These are phyloP conservation scores for Heliconius sara DNA, from an alignment of 2,888 invertebrate genomes.

Conservation along the genomic window DNA sequence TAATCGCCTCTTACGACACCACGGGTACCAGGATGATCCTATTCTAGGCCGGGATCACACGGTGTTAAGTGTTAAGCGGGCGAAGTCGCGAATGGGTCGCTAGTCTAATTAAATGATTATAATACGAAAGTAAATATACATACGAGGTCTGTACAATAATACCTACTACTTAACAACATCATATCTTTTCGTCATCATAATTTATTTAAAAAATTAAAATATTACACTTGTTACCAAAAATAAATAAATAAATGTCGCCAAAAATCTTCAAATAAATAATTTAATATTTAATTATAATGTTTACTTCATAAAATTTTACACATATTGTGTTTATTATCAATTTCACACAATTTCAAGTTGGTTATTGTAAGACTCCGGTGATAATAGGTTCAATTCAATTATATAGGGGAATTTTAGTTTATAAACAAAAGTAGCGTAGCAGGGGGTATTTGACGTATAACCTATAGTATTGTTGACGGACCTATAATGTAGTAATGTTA, in stretches of 20 bases:
- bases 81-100: too few relatives aligned
- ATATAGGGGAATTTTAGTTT: too few relatives aligned
- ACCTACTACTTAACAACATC: neutral
- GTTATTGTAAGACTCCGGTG: too few relatives aligned
- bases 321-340: neutral
- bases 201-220: slow-evolving; percentile 3
- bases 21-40: too few relatives aligned
- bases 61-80: too few relatives aligned
- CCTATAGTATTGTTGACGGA: too few relatives aligned
- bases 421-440: too few relatives aligned
- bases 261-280: neutral
- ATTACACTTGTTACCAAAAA: neutral
- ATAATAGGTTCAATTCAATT: too few relatives aligned
- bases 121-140: neutral
- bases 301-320: neutral
- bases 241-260: neutral
- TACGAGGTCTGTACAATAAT: neutral
- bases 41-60: too few relatives aligned
- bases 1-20: too few relatives aligned
- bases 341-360: neutral
- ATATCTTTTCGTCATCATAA: neutral
- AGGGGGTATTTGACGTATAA: too few relatives aligned
- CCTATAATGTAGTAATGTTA: too few relatives aligned
- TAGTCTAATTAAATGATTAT: neutral
- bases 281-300: neutral